Conservation (phyloP, 2,888 invertebrate genomes). For the Camptogramma bilineatum region DNA sequence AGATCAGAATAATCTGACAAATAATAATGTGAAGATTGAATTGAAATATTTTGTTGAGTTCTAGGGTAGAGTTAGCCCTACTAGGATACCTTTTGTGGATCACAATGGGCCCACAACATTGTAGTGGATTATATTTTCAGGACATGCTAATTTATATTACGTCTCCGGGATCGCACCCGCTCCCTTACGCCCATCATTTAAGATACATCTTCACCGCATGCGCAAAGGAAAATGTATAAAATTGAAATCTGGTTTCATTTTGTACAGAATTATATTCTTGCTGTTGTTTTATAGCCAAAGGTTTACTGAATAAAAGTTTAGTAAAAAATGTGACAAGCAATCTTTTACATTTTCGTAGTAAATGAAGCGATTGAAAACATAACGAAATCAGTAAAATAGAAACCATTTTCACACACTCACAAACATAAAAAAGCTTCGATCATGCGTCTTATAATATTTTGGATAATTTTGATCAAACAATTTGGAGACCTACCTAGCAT, state of each 20-base stretch:
- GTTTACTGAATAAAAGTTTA: not conserved
- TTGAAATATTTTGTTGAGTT: too few species aligned
- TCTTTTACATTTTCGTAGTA: conserved; percentile 5
- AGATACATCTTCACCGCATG: not conserved
- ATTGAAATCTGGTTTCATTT: not conserved
- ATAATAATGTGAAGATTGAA: too few species aligned
- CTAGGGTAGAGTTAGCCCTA: too few species aligned
- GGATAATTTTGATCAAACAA: conserved; percentile 1
- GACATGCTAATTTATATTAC: not conserved
- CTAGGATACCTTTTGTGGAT: too few species aligned
- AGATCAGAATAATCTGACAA: too few species aligned
- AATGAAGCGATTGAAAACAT: conserved; percentile 1
- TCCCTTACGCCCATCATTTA: not conserved
- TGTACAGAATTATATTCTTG: too few species aligned
- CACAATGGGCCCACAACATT: too few species aligned
- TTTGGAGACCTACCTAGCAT: conserved; percentile 22
- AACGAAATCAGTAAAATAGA: not conserved
- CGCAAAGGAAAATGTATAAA: not conserved
- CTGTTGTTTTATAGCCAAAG: too few species aligned
- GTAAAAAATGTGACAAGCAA: not conserved
- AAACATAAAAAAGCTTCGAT: conserved; percentile 5
- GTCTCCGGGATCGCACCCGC: not conserved
- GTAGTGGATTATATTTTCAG: too few species aligned
- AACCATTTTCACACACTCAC: conserved; percentile 1
- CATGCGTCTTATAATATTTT: conserved; percentile 10